Percentiles rank a stretch among this genome's conserved stretches.
Evolutionary conservation across 1,140 invertebrate genomes (phyloP).

Genomic region (Drosophila insularis): DNA sequence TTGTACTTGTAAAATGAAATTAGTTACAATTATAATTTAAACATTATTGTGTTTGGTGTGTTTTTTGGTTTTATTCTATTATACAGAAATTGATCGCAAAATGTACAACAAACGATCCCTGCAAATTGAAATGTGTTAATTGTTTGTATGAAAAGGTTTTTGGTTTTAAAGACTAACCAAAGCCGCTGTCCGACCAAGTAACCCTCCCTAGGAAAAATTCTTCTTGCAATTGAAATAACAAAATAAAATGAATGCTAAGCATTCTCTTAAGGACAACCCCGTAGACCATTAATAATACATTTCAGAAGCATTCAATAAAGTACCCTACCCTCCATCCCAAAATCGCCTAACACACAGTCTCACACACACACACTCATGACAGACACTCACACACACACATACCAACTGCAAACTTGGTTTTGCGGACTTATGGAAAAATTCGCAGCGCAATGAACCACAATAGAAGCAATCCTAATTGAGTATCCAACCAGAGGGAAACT

Average conservation of each 20-base stretch:
- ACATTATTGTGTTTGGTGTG: no score
- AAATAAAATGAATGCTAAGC: slow-evolving; percentile 55
- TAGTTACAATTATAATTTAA: background rate
- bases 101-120: background rate
- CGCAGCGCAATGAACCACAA: slow-evolving; percentile 24
- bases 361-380: slow-evolving; percentile 15
- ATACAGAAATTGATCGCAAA: background rate
- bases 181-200: slow-evolving; percentile 67
- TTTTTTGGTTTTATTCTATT: background rate
- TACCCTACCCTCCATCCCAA: background rate
- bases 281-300: no score
- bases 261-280: slow-evolving; percentile 56
- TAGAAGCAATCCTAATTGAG: slow-evolving; percentile 22
- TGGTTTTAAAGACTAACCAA: slow-evolving; percentile 31
- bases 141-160: background rate
- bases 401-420: no score
- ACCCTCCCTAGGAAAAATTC: slow-evolving; percentile 43
- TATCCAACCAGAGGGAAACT: slow-evolving; percentile 18
- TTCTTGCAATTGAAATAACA: slow-evolving; percentile 5
- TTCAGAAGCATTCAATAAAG: slow-evolving; percentile 6
- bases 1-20: background rate
- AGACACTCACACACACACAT: slow-evolving; percentile 5
- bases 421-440: slow-evolving; percentile 25
- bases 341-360: background rate
- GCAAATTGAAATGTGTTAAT: background rate